Conservation (phyloP, 2,888 invertebrate genomes). For the Rotaria macrura region DNA sequence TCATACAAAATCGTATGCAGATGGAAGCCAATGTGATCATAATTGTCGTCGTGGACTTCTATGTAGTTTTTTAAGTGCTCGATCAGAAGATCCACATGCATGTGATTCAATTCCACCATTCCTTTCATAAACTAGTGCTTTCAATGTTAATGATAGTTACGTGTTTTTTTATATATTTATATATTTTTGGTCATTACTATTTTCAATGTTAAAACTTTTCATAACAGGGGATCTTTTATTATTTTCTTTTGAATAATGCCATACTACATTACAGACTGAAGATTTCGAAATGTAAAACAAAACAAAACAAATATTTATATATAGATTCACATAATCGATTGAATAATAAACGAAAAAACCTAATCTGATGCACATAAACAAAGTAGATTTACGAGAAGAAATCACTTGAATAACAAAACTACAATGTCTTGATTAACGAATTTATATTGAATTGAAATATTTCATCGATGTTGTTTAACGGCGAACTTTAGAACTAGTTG, state of each 20-base stretch:
- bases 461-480: not conserved
- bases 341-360: too few species aligned
- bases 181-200: too few species aligned
- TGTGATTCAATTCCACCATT: not conserved
- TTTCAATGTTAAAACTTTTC: too few species aligned
- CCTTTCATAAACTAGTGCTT: not conserved
- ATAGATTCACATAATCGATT: not conserved
- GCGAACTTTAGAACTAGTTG: not conserved
- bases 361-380: not conserved
- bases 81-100: not conserved
- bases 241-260: too few species aligned
- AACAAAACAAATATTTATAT: too few species aligned
- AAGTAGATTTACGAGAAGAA: not conserved
- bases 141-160: not conserved
- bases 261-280: not conserved
- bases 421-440: not conserved
- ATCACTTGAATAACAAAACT: not conserved
- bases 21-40: slow-evolving; percentile 22
- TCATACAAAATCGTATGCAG: slow-evolving; percentile 22
- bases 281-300: not conserved
- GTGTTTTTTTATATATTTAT: too few species aligned
- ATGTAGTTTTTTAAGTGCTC: slow-evolving; percentile 25
- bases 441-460: not conserved
- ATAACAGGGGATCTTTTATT: too few species aligned
- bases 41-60: slow-evolving; percentile 24